Percentiles rank a stretch among this genome's conserved stretches.
phyloP scores from a whole-genome alignment of 2,113 vertebrate species.

The Callionymus lyra region DNA sequence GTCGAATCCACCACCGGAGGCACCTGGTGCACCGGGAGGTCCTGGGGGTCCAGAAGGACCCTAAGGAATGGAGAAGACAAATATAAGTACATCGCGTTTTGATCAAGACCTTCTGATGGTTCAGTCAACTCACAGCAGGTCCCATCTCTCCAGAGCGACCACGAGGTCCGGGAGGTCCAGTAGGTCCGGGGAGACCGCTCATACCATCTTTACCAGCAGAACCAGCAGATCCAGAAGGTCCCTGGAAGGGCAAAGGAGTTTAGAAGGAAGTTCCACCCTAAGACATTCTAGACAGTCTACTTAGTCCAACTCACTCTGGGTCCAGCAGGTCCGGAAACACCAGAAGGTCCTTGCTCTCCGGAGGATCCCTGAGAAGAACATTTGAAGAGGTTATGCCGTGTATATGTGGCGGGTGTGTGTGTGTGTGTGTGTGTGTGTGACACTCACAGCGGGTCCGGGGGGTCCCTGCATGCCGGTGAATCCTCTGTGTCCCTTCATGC shows the following conservation, averaged over 20 bases:
- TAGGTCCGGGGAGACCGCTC: slow-evolving; percentile 86
- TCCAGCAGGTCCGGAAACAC: slow-evolving; percentile 83
- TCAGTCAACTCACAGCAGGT: slow-evolving; percentile 71
- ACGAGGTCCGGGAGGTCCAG: slow-evolving; percentile 89
- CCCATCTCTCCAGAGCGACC: slow-evolving; percentile 91
- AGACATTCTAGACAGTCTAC: neutral
- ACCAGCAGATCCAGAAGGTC: slow-evolving; percentile 80
- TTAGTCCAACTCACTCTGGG: slow-evolving; percentile 76
- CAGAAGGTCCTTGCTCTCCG: slow-evolving; percentile 92
- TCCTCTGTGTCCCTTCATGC: slow-evolving; percentile 97
- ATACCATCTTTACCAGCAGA: slow-evolving; percentile 88
- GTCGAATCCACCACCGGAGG: slow-evolving; percentile 85
- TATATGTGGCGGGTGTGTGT: neutral
- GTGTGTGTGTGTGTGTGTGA: neutral
- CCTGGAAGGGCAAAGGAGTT: slow-evolving; percentile 57
- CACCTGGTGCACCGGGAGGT: slow-evolving; percentile 83
- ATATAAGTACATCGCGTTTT: too few species aligned
- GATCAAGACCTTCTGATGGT: neutral
- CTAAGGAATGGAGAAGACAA: slow-evolving; percentile 46
- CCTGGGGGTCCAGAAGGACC: slow-evolving; percentile 87
- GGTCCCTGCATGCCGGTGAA: slow-evolving; percentile 94
- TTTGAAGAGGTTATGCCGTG: neutral
- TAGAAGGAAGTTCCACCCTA: neutral
- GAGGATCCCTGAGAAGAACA: slow-evolving; percentile 68
- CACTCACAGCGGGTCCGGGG: slow-evolving; percentile 80